Percentiles rank a stretch among this genome's conserved stretches.
phyloP scores from a whole-genome alignment of 2,888 invertebrate species.

The Aspidiotus destructor region DNA sequence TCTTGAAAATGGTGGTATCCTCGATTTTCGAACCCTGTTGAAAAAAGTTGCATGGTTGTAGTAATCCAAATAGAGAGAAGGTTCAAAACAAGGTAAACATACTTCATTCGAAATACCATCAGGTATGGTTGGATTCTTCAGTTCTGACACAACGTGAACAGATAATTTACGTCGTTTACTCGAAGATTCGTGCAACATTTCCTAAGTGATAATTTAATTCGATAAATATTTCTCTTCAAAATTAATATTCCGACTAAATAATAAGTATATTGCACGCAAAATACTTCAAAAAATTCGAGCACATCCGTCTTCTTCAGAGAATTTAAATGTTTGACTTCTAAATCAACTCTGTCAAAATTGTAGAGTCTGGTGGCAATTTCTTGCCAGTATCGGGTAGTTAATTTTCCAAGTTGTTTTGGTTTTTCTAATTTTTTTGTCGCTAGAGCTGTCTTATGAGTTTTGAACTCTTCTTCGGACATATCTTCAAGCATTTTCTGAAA shows the following conservation, averaged over 20 bases:
- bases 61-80: no score
- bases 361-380: constrained; percentile 78
- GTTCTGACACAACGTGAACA: constrained; percentile 62
- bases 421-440: constrained; percentile 75
- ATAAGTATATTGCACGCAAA: no score
- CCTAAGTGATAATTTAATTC: constrained; percentile 44
- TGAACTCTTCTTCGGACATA: constrained; percentile 71
- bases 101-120: constrained; percentile 28
- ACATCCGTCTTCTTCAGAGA: constrained; percentile 71
- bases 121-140: constrained; percentile 42
- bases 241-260: no score
- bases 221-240: neutral
- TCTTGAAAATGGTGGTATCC: constrained; percentile 73
- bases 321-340: constrained; percentile 72
- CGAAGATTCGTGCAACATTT: constrained; percentile 52
- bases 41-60: no score
- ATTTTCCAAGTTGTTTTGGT: constrained; percentile 71
- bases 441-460: constrained; percentile 70
- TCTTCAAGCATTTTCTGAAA: constrained; percentile 56
- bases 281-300: constrained; percentile 66
- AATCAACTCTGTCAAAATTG: constrained; percentile 76
- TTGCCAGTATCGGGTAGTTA: constrained; percentile 66
- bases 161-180: constrained; percentile 60
- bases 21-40: constrained; percentile 48
- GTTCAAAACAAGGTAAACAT: constrained; percentile 10